Evolutionary conservation across 2,797 vertebrate species (phyloP).

Genomic region (Scarus forsteni): DNA sequence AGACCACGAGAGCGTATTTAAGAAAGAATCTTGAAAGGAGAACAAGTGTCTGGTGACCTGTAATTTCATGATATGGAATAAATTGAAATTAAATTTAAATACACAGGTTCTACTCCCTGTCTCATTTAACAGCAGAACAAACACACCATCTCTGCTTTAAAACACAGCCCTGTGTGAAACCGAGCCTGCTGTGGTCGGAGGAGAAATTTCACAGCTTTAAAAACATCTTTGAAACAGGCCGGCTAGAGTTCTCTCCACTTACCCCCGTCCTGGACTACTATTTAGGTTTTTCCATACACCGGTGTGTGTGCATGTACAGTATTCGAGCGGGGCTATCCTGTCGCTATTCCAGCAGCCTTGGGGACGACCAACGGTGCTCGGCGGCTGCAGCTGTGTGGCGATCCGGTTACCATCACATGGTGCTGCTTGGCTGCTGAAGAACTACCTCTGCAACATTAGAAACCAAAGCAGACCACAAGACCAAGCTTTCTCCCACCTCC

Average conservation of each 20-base stretch:
- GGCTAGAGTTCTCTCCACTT: slow-evolving; percentile 78
- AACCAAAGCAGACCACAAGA: slow-evolving; percentile 75
- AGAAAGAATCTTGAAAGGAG: slow-evolving; percentile 44
- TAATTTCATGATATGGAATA: too few relatives aligned
- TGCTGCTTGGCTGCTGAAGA: slow-evolving; percentile 77
- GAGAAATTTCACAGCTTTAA: slow-evolving; percentile 83
- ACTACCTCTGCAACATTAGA: slow-evolving; percentile 83
- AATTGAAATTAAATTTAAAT: too few relatives aligned
- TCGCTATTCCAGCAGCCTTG: slow-evolving; percentile 74
- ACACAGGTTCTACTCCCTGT: too few relatives aligned
- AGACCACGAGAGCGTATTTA: slow-evolving; percentile 28
- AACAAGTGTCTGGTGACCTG: slow-evolving; percentile 69
- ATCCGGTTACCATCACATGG: slow-evolving; percentile 84
- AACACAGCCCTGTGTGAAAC: slow-evolving; percentile 74
- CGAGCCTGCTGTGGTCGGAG: slow-evolving; percentile 58
- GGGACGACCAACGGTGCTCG: slow-evolving; percentile 73
- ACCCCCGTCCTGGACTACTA: slow-evolving; percentile 69
- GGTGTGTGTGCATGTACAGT: slow-evolving; percentile 36
- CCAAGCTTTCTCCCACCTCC: slow-evolving; percentile 64
- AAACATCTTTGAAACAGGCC: slow-evolving; percentile 85
- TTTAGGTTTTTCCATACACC: slow-evolving; percentile 75
- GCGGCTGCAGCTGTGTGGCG: slow-evolving; percentile 82
- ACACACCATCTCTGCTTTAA: slow-evolving; percentile 64
- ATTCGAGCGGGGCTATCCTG: slow-evolving; percentile 38
- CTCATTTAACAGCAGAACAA: slow-evolving; percentile 77